phyloP scores from a whole-genome alignment of 2,888 invertebrate species.

The Phalera bucephala region DNA sequence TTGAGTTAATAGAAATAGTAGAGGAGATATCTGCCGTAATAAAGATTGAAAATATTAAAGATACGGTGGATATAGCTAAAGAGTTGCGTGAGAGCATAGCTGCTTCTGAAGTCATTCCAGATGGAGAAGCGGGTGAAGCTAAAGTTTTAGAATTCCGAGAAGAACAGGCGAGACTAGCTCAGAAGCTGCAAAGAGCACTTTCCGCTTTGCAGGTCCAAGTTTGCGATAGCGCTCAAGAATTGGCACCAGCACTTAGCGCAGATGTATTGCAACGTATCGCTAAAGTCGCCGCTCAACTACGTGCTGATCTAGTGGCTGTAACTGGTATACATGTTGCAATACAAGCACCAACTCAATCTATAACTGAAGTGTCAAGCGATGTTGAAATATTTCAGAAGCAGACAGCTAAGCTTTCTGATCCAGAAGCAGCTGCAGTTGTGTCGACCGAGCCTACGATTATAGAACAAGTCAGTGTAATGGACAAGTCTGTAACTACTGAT shows the following conservation, averaged over 20 bases:
- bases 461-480: slow-evolving; percentile 13
- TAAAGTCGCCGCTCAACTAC: slow-evolving; percentile 48
- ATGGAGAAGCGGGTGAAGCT: slow-evolving; percentile 17
- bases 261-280: slow-evolving; percentile 46
- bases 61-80: slow-evolving; percentile 50
- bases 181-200: slow-evolving; percentile 51
- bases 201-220: slow-evolving; percentile 48
- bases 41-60: slow-evolving; percentile 49
- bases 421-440: slow-evolving; percentile 11
- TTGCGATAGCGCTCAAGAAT: slow-evolving; percentile 44
- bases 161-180: slow-evolving; percentile 42
- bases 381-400: slow-evolving; percentile 8
- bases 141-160: slow-evolving; percentile 13
- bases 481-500: slow-evolving; percentile 3
- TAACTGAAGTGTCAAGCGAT: slow-evolving; percentile 6
- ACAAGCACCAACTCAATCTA: slow-evolving; percentile 29
- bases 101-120: slow-evolving; percentile 17
- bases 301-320: slow-evolving; percentile 51
- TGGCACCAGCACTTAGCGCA: slow-evolving; percentile 35
- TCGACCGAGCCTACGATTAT: slow-evolving; percentile 11
- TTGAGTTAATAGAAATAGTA: slow-evolving; percentile 60
- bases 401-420: not conserved
- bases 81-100: slow-evolving; percentile 50
- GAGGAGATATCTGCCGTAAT: slow-evolving; percentile 58
- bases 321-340: slow-evolving; percentile 38